Evolutionary conservation across 2,797 vertebrate genomes (phyloP).

Genomic region (Alcedo atthis): DNA sequence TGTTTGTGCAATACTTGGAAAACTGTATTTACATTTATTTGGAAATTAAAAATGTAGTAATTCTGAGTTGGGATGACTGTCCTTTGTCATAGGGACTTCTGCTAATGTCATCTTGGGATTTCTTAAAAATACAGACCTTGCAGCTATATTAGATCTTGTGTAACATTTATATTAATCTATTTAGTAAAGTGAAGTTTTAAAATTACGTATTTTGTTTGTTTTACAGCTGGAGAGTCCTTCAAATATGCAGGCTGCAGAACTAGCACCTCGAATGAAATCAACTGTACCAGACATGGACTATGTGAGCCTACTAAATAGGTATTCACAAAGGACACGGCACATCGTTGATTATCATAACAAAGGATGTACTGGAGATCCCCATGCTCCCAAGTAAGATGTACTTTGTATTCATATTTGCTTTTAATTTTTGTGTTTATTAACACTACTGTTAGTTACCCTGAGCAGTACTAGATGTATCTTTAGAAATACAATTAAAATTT

Average conservation of each 20-base stretch:
- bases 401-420: not conserved
- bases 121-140: not conserved
- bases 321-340: accelerated
- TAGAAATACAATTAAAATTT: not conserved
- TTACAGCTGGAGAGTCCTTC: not conserved
- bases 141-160: not conserved
- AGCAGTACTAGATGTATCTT: not conserved
- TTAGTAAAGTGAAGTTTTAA: not conserved
- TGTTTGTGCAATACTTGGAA: not conserved
- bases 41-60: not conserved
- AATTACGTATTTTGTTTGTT: not conserved
- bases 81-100: not conserved
- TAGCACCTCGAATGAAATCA: not conserved
- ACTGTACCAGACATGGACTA: accelerated
- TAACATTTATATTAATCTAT: not conserved
- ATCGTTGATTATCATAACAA: accelerated
- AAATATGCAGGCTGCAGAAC: not conserved
- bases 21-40: not conserved
- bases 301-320: not conserved
- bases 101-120: not conserved
- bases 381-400: constrained; percentile 8
- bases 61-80: not conserved
- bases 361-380: not conserved
- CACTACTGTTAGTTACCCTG: not conserved
- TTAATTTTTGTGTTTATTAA: not conserved